Evolutionary conservation across 2,888 invertebrate genomes (phyloP).

Genomic region (Latrodectus elegans): DNA sequence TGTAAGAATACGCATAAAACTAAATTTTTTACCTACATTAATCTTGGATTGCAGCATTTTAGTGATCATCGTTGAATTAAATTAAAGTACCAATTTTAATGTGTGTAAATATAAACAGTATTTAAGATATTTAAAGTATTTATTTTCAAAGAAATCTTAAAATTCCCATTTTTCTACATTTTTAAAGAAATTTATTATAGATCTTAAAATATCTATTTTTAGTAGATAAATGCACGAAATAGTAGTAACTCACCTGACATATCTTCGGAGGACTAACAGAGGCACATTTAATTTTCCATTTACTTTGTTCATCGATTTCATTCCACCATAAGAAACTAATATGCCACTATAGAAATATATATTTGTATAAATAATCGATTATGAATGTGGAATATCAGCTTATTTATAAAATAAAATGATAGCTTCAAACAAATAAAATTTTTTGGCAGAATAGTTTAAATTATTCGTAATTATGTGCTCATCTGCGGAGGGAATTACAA

Average conservation of each 20-base stretch:
- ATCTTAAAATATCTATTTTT: neutral
- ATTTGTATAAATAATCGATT: neutral
- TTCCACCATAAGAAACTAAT: constrained; percentile 34
- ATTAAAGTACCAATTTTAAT: too few species aligned
- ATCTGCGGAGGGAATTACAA: neutral
- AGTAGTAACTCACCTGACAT: constrained; percentile 42
- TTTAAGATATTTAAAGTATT: too few species aligned
- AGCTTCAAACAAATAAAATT: too few species aligned
- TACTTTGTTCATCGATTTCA: constrained; percentile 28
- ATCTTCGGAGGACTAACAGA: constrained; percentile 38
- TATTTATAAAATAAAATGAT: too few species aligned
- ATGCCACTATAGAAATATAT: constrained; percentile 39
- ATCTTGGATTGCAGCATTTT: too few species aligned
- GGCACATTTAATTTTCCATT: constrained; percentile 42
- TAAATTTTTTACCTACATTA: too few species aligned
- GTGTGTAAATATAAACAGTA: too few species aligned
- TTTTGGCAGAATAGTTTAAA: too few species aligned
- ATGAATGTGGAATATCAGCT: too few species aligned
- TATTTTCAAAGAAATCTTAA: too few species aligned
- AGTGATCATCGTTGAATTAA: too few species aligned
- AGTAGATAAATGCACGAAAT: neutral
- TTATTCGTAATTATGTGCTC: neutral
- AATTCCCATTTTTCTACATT: neutral
- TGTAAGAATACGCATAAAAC: too few species aligned
- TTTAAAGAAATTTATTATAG: neutral